Base-by-base conservation (phyloP, 2,797 vertebrate genomes). In the Leucoraja ocellata region DNA sequence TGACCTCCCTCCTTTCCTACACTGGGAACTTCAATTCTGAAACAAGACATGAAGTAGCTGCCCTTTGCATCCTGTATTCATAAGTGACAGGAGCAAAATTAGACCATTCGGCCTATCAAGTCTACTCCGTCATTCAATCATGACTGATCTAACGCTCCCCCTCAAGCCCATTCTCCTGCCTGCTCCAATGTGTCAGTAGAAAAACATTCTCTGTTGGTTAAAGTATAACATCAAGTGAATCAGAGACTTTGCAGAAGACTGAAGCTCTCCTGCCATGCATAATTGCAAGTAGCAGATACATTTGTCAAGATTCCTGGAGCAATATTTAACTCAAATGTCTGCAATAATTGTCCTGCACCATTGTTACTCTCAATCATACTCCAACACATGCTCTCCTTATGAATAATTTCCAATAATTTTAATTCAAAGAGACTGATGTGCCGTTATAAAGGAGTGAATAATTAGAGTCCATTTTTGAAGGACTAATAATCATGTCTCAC, bases 351-450 rank as follows among this genome's bases (percentile, higher is more conserved):
- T 92, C 54, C 11, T 73, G 23, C 28, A 58, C 18, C 25, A 39
- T 74, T 88, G 73, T 46, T 25, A 74, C 25, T 71, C 28, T 54
- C 68, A 91, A 74, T 71, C 71, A 92, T 92, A 68, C 61, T 14
- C 11, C 16, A 63, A 71, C 39, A 91, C 10, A 71, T 58, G 71
- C 23, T 28, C 39, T 7, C 36, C 46, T 13, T 74, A 76, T n/a
- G 54, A 92, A 92, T 92, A 6, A 92, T 92, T 91, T 46, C 23
- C 88, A 91, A 14, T 14, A 4, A 91, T 73, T 76, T 92, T 54
- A 76, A 76, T 54, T 91, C 4, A 92, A 76, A 76, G 25, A 25
- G 25, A 74, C 81, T 54, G 39, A 54, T 54, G 32, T 21, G 2
- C 39, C 39, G 1, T 92, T 92, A 74, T 6, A 76, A 91, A 91